phyloP scores from a whole-genome alignment of 2,113 vertebrate genomes.

The Lepus americanus region DNA sequence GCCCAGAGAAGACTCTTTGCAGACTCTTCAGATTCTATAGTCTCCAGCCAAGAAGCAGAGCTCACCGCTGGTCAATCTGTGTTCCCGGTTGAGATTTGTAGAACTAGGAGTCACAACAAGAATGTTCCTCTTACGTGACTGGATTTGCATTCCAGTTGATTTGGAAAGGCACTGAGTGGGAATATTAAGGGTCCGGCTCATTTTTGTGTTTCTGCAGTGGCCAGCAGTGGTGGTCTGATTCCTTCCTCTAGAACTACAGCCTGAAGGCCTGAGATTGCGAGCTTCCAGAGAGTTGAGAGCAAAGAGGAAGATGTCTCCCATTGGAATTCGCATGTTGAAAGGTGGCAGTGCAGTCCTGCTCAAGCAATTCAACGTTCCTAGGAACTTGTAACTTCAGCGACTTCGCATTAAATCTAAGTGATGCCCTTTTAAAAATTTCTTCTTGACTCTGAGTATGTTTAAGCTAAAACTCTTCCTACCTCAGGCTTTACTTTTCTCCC shows the following conservation, averaged over 20 bases:
- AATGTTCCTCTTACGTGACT: not conserved
- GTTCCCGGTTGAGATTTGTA: not conserved
- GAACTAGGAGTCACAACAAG: not conserved
- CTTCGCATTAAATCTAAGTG: not conserved
- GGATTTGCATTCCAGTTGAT: not conserved
- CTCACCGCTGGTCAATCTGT: not conserved
- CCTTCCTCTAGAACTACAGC: constrained; percentile 44
- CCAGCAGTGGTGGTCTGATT: constrained; percentile 38
- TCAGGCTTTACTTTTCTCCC: not conserved
- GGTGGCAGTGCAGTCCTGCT: not conserved
- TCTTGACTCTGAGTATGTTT: constrained; percentile 25
- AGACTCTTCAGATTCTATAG: not conserved
- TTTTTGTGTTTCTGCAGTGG: constrained; percentile 26
- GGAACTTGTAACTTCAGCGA: constrained; percentile 21
- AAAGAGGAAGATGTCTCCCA: constrained; percentile 31
- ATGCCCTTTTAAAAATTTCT: constrained; percentile 45
- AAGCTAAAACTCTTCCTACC: not conserved
- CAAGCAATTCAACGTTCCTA: constrained; percentile 1
- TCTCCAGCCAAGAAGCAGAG: not conserved
- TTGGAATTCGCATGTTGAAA: constrained; percentile 27
- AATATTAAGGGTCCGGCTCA: not conserved
- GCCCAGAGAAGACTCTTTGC: not conserved
- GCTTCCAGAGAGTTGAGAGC: not conserved
- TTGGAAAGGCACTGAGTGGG: constrained; percentile 19
- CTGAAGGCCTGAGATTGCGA: not conserved